Percentiles rank a stretch among this genome's conserved stretches.
Evolutionary conservation across 2,888 invertebrate genomes (phyloP).

Genomic region (Branchellion lobata): DNA sequence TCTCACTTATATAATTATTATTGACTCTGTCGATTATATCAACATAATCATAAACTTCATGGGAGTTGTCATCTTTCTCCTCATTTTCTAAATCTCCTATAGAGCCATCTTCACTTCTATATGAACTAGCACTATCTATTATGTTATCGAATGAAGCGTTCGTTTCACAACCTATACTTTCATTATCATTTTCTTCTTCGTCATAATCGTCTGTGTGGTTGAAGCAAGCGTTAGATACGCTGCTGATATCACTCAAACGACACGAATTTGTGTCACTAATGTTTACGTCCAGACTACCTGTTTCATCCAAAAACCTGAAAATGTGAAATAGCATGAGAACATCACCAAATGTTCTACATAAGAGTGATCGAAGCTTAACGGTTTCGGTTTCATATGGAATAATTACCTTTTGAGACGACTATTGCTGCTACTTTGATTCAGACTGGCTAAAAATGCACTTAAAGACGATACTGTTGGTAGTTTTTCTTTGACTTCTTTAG

Average conservation of each 20-base stretch:
- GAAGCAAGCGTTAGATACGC: slow-evolving; percentile 54
- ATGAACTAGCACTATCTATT: slow-evolving; percentile 49
- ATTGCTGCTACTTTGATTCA: slow-evolving; percentile 39
- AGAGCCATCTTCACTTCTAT: slow-evolving; percentile 49
- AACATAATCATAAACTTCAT: slow-evolving; percentile 15
- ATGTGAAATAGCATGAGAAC: too few species aligned
- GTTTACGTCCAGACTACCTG: slow-evolving; percentile 60
- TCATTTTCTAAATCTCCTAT: slow-evolving; percentile 48
- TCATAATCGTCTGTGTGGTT: slow-evolving; percentile 37
- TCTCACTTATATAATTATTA: background rate
- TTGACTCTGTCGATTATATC: slow-evolving; percentile 9
- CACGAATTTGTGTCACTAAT: slow-evolving; percentile 59
- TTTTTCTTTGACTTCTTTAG: background rate
- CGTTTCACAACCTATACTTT: slow-evolving; percentile 44
- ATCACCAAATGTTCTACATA: too few species aligned
- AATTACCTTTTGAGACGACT: slow-evolving; percentile 36
- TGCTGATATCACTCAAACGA: slow-evolving; percentile 60
- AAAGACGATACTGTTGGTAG: slow-evolving; percentile 33
- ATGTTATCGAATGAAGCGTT: slow-evolving; percentile 36
- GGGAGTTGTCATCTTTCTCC: slow-evolving; percentile 24
- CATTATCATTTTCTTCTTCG: slow-evolving; percentile 51
- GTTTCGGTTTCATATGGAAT: background rate
- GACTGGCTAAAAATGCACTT: slow-evolving; percentile 37
- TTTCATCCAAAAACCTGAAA: slow-evolving; percentile 53
- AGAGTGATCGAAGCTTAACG: background rate